Conservation (phyloP, 2,113 vertebrate species). For the Oncorhynchus mykiss region DNA sequence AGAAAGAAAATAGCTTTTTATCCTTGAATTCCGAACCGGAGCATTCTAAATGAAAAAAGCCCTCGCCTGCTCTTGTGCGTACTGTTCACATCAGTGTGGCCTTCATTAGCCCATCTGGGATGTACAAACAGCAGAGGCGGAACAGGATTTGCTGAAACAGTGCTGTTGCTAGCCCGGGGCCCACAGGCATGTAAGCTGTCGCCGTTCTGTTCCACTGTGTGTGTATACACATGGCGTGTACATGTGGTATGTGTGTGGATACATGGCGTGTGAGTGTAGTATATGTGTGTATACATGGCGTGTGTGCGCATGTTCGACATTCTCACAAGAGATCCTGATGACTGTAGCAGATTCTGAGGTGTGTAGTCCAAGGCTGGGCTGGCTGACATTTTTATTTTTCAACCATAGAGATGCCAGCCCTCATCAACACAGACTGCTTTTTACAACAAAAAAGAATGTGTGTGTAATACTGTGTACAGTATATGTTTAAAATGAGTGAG, state of each 20-base stretch:
- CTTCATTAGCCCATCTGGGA: constrained; percentile 56
- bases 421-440: constrained; percentile 38
- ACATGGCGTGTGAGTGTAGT: no score
- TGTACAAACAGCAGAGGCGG: constrained; percentile 48
- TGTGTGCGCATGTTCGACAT: constrained; percentile 2
- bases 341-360: constrained; percentile 57
- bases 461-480: constrained; percentile 2
- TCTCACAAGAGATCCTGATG: constrained; percentile 53
- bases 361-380: constrained; percentile 4
- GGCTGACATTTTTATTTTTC: constrained; percentile 33
- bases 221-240: no score
- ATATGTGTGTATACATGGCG: no score
- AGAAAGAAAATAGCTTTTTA: constrained; percentile 61
- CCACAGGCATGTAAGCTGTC: constrained; percentile 4
- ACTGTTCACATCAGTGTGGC: constrained; percentile 45
- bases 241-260: background rate
- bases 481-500: background rate
- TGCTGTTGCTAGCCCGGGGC: constrained; percentile 32
- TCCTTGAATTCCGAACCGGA: constrained; percentile 58
- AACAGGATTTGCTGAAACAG: constrained; percentile 38
- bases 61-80: constrained; percentile 41
- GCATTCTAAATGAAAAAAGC: constrained; percentile 48
- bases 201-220: background rate
- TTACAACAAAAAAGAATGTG: constrained; percentile 39
- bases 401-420: constrained; percentile 31